phyloP scores from a whole-genome alignment of 2,888 invertebrate species.

The Meghimatium bilineatum region DNA sequence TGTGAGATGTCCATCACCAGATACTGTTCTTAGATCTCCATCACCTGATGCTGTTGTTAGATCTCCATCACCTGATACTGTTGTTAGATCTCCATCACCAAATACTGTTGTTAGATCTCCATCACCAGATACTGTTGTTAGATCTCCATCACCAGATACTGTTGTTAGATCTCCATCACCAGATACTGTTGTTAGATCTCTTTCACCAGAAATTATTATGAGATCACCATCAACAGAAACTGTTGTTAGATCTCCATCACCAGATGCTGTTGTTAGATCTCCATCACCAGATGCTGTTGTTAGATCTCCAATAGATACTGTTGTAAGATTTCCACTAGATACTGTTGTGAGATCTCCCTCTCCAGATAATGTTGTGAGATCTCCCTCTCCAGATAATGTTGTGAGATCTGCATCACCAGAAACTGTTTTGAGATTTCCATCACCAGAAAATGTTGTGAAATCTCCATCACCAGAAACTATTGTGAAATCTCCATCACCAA shows the following conservation, averaged over 20 bases:
- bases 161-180: not conserved
- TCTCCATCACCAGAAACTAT: not conserved
- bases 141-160: not conserved
- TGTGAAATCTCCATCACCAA: not conserved
- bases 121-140: slow-evolving; percentile 1
- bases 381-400: not conserved
- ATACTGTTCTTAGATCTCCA: not conserved
- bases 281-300: not conserved
- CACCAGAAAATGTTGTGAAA: not conserved
- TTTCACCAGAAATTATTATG: not conserved
- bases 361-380: not conserved
- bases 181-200: not conserved
- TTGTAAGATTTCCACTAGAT: not conserved
- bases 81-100: not conserved
- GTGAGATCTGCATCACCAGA: not conserved
- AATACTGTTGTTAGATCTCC: not conserved
- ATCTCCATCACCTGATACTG: not conserved
- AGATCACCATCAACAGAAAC: not conserved
- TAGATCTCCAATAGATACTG: not conserved
- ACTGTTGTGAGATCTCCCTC: not conserved
- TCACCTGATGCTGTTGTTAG: slow-evolving; percentile 6
- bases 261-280: not conserved
- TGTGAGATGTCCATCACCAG: not conserved
- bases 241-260: not conserved
- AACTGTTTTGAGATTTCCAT: not conserved